phyloP scores from a whole-genome alignment of 2,888 invertebrate genomes.

The Epistrophe grossulariae region DNA sequence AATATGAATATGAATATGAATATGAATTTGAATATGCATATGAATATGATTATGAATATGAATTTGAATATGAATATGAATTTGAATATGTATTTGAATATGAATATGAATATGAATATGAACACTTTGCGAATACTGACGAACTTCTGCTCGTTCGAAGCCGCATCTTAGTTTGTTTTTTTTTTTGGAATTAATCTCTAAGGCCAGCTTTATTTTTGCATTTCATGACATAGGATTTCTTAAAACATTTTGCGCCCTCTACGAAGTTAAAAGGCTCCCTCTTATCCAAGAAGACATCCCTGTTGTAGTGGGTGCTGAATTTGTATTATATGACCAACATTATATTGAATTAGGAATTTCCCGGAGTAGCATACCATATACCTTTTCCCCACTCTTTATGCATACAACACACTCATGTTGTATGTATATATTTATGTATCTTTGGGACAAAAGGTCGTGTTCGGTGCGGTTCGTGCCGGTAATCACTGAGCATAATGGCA shows the following conservation, averaged over 20 bases:
- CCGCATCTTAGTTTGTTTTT: no score
- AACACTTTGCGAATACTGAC: no score
- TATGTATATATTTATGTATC: conserved; percentile 53
- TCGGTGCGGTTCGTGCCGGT: conserved; percentile 68
- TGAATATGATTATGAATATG: no score
- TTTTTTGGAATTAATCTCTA: no score
- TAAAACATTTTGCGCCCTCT: not conserved
- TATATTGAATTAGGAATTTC: conserved; percentile 63
- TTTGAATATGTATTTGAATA: no score
- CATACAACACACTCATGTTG: conserved; percentile 10
- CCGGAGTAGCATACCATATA: not conserved
- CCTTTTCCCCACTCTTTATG: not conserved
- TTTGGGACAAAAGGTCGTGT: conserved; percentile 71
- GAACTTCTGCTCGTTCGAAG: no score
- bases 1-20: no score
- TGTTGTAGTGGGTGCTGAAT: not conserved
- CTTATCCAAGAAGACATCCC: not conserved
- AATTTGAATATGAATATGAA: no score
- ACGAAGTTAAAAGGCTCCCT: not conserved
- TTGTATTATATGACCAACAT: conserved; percentile 17
- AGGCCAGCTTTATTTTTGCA: no score
- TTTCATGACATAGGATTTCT: no score
- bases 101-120: no score
- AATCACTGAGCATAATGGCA: conserved; percentile 70
- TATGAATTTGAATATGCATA: no score